These are phyloP conservation scores for Aegithalos caudatus DNA, from an alignment of 2,113 vertebrate species.

Conservation along the genomic window DNA sequence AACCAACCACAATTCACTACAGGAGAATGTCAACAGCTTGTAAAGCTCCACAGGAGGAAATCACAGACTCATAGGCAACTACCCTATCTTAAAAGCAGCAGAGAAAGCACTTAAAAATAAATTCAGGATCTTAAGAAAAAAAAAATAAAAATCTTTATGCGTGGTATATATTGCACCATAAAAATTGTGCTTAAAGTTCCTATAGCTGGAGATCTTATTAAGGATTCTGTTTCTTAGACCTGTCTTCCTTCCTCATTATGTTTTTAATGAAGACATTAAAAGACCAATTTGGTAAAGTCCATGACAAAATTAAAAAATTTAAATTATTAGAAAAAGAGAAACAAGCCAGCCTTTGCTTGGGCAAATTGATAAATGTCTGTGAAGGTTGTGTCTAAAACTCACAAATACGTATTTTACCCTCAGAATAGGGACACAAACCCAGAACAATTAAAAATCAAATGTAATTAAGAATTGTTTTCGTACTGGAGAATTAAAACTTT, in stretches of 20 bases:
- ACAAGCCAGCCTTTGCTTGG: neutral
- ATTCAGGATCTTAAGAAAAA: neutral
- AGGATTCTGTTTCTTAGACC: neutral
- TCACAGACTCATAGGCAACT: neutral
- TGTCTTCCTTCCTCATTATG: neutral
- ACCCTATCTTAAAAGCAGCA: neutral
- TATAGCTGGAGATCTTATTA: neutral
- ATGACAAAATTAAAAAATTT: neutral
- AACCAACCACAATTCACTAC: neutral
- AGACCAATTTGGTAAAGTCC: neutral
- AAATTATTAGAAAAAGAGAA: neutral
- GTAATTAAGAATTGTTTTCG: neutral
- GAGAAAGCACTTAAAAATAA: neutral
- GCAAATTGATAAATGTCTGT: neutral
- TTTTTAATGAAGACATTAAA: neutral
- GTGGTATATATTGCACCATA: neutral
- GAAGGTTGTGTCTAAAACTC: neutral
- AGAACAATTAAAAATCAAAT: accelerated
- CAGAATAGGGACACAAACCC: neutral
- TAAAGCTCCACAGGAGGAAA: neutral
- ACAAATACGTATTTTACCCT: neutral
- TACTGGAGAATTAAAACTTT: neutral
- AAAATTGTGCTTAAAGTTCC: neutral
- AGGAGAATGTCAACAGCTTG: neutral
- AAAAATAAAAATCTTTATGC: neutral